phyloP scores from a whole-genome alignment of 2,113 vertebrate species.

The Oostethus manadensis region DNA sequence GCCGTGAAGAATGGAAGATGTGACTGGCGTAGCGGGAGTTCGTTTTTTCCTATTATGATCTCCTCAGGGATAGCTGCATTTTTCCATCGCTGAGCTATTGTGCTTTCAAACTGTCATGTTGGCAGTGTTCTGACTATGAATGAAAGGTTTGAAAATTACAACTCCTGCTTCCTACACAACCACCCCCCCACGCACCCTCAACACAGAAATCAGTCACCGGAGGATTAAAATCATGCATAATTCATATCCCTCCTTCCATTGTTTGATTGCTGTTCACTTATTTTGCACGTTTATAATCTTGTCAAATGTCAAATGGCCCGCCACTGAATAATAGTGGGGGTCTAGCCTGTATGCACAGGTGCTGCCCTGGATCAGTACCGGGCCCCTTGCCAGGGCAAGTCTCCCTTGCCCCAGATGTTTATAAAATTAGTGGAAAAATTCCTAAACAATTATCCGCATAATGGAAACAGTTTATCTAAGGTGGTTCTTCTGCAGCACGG shows the following conservation, averaged over 20 bases:
- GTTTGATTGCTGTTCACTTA: constrained; percentile 48
- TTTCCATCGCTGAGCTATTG: constrained; percentile 24
- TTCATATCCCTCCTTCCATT: constrained; percentile 32
- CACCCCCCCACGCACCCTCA: background rate
- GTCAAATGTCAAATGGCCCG: constrained; percentile 35
- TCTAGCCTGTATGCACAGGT: constrained; percentile 12
- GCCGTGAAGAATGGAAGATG: constrained; percentile 24
- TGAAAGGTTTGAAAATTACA: constrained; percentile 25
- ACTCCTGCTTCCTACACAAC: constrained; percentile 25
- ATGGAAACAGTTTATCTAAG: constrained; percentile 48
- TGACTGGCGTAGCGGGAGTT: constrained; percentile 30
- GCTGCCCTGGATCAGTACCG: constrained; percentile 24
- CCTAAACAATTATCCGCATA: constrained; percentile 51
- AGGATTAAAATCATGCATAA: constrained; percentile 49
- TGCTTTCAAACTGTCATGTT: constrained; percentile 30
- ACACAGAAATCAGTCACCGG: constrained; percentile 42
- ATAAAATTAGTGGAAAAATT: constrained; percentile 42
- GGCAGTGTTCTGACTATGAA: constrained; percentile 24
- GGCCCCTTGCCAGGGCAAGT: constrained; percentile 32
- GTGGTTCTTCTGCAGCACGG: constrained; percentile 39
- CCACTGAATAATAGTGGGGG: constrained; percentile 33
- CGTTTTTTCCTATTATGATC: constrained; percentile 49
- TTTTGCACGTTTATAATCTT: constrained; percentile 32
- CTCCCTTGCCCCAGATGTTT: constrained; percentile 50
- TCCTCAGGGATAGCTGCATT: constrained; percentile 49